Percentiles rank a stretch among this genome's conserved stretches.
phyloP scores from a whole-genome alignment of 1,140 invertebrate genomes.

The Spodoptera litura region DNA sequence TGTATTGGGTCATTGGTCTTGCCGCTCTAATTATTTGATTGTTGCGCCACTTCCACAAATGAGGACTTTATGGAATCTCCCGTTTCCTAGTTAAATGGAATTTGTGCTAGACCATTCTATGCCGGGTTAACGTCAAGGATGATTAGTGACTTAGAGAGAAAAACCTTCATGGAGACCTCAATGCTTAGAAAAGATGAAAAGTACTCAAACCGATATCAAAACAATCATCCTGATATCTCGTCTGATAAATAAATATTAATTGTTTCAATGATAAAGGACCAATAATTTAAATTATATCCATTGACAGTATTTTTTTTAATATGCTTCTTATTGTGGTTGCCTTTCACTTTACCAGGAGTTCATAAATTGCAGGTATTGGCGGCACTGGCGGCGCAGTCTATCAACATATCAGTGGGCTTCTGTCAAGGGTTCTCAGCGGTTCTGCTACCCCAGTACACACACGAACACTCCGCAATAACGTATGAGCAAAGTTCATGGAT shows the following conservation, averaged over 20 bases:
- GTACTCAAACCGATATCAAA: too few relatives aligned
- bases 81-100: conserved; percentile 16
- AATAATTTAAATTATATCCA: not conserved
- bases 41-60: not conserved
- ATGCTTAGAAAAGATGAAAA: too few relatives aligned
- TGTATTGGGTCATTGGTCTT: not conserved
- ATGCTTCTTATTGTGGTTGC: not conserved
- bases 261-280: too few relatives aligned
- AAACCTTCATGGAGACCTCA: too few relatives aligned
- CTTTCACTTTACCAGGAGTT: conserved; percentile 49
- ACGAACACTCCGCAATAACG: conserved; percentile 85
- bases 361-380: conserved; percentile 87
- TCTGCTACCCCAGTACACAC: conserved; percentile 89
- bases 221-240: too few relatives aligned
- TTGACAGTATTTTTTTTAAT: not conserved
- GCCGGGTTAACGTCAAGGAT: not conserved
- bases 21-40: conserved; percentile 32
- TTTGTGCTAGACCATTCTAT: not conserved
- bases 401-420: conserved; percentile 91
- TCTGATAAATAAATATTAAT: too few relatives aligned
- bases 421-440: conserved; percentile 92
- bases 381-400: conserved; percentile 90
- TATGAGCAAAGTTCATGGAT: conserved; percentile 90
- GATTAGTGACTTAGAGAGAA: not conserved
- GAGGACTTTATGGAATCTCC: not conserved